Evolutionary conservation across 2,113 vertebrate genomes (phyloP).

Genomic region (Genyomyrus donnyi): DNA sequence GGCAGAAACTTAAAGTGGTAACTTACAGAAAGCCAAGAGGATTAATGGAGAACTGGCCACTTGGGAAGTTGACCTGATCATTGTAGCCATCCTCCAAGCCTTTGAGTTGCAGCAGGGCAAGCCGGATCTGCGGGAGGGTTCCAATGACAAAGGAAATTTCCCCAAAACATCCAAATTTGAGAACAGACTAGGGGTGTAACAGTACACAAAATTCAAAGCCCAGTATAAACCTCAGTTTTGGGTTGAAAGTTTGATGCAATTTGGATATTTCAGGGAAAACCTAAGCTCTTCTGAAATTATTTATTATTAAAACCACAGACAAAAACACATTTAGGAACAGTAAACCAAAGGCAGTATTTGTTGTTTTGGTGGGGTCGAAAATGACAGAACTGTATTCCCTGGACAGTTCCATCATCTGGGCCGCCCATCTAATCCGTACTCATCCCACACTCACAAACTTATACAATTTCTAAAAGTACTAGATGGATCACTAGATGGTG

Average conservation of each 20-base stretch:
- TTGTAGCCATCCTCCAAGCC: constrained; percentile 86
- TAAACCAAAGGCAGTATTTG: too few relatives aligned
- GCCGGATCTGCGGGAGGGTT: constrained; percentile 61
- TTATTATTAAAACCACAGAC: too few relatives aligned
- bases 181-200: background rate
- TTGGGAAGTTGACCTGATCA: constrained; percentile 61
- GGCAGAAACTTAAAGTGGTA: background rate
- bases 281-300: too few relatives aligned
- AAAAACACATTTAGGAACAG: too few relatives aligned
- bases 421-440: background rate
- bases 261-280: too few relatives aligned
- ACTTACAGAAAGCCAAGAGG: constrained; percentile 88
- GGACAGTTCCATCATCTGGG: background rate
- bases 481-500: background rate
- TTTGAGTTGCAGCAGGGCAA: constrained; percentile 83
- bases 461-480: background rate
- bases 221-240: background rate
- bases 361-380: background rate
- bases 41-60: constrained; percentile 57
- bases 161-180: background rate
- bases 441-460: background rate
- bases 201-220: background rate
- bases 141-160: background rate
- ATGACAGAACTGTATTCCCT: background rate
- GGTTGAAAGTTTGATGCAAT: too few relatives aligned